Conservation (phyloP, 23 tunicate genomes). For the Clavelina lepadiformis region DNA sequence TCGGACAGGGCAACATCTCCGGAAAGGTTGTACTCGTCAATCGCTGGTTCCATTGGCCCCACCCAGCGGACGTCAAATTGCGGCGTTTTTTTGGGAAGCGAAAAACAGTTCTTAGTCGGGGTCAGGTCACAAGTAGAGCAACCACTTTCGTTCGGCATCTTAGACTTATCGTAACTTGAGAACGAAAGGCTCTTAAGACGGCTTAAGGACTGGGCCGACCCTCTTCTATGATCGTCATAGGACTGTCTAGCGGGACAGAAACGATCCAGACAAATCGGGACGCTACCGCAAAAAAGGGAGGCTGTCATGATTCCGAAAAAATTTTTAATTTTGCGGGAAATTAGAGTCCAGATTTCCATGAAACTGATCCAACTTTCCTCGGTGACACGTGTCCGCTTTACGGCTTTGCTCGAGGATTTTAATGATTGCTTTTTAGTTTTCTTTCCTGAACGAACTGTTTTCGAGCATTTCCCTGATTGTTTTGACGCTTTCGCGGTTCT, state of each 20-base stretch:
- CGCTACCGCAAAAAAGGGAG: too few species aligned
- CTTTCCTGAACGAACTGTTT: neutral
- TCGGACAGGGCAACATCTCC: slow-evolving; percentile 20
- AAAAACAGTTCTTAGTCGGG: neutral
- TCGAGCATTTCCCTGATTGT: neutral
- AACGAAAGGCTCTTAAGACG: slow-evolving; percentile 1
- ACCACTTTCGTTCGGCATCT: neutral
- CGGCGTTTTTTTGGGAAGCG: slow-evolving; percentile 1
- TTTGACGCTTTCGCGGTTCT: neutral
- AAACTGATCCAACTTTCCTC: neutral
- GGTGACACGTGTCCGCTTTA: too few species aligned
- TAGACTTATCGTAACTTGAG: slow-evolving; percentile 8
- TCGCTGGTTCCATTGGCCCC: too few species aligned
- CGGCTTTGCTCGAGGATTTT: too few species aligned
- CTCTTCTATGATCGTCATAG: neutral
- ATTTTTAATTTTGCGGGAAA: too few species aligned
- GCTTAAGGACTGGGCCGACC: neutral
- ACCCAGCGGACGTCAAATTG: neutral
- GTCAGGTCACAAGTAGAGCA: neutral
- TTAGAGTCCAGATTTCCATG: slow-evolving; percentile 13
- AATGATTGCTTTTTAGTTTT: neutral
- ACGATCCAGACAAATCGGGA: too few species aligned
- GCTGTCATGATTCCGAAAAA: too few species aligned
- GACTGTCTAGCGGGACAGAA: too few species aligned
- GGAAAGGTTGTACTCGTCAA: slow-evolving; percentile 4